Evolutionary conservation across 1,140 invertebrate species (phyloP).

Genomic region (Calliphora vicina): DNA sequence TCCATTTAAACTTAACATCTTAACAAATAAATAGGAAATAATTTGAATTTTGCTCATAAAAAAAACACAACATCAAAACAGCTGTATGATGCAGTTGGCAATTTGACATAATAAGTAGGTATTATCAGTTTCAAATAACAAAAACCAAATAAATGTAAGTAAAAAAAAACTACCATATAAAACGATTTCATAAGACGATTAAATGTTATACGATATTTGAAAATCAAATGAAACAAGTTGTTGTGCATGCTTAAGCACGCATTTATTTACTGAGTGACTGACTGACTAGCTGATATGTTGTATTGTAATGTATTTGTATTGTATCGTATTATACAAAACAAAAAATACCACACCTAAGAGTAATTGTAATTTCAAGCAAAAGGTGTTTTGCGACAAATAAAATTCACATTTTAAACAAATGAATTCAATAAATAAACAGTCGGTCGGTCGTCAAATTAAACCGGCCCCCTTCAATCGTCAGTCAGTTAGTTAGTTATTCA

Average conservation of each 20-base stretch:
- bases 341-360: neutral
- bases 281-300: neutral
- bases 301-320: neutral
- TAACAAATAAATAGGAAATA: slow-evolving; percentile 2
- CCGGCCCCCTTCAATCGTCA: neutral
- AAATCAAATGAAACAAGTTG: neutral
- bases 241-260: neutral
- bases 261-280: neutral
- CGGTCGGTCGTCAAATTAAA: neutral
- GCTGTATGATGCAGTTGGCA: neutral
- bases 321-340: neutral
- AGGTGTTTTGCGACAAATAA: neutral
- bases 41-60: neutral
- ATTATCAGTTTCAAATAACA: neutral
- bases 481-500: neutral
- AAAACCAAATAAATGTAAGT: neutral
- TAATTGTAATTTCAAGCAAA: neutral
- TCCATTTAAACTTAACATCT: no score
- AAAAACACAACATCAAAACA: neutral
- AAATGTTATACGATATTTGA: slow-evolving; percentile 9
- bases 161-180: neutral
- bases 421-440: neutral
- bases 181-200: slow-evolving; percentile 9
- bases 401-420: neutral
- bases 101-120: slow-evolving; percentile 9